Base-by-base conservation (phyloP, 37 sponge, comb jelly and placozoan species). In the Amphimedon queenslandica region DNA sequence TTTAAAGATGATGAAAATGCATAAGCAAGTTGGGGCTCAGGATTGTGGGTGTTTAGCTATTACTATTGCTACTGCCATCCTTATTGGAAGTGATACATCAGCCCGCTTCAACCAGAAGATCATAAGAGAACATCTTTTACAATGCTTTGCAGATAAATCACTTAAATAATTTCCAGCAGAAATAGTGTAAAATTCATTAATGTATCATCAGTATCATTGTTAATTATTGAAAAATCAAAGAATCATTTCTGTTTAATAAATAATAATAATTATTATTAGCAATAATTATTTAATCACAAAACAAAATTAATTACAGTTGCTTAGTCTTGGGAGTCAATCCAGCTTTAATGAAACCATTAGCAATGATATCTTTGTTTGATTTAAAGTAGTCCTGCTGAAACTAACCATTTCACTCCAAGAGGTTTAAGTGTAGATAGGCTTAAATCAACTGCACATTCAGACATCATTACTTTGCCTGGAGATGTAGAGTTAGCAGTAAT, bases 311-410 rank as follows among this genome's bases (percentile, higher is more conserved):
- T 60, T n/a, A 25, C 21, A 60, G 21, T 25, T n/a, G 5, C 21
- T 60, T 60, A 60, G 21, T 11, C 28, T 60, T 25, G 28, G 27
- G 27, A 60, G 61, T 60, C 28, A 72, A 30, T 13, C 80, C 81
- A 57, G 76, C 75, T 25, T 24, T 73, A 69, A 61, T 84, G 53
- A 84, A 89, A 37, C 84, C 90, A 75, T 78, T 88, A 25, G n/a
- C 27, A 28, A 88, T 63, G 18, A 82, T 77, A 39, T 43, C 32
- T 37, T n/a, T 20, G 55, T 80, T 43, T 47, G 37, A 3, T 30
- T 70, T 79, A 20, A 84, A 4, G 65, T 89, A 73, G 35, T 89
- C 77, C 42, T 24, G 80, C 36, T 20, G 64, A 55, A 51, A 84
- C 73, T 25, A 84, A 32, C 90, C 90, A 89, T 8, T 65, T 65